Evolutionary conservation across 2,888 invertebrate genomes (phyloP).

Genomic region (Tyria jacobaeae): DNA sequence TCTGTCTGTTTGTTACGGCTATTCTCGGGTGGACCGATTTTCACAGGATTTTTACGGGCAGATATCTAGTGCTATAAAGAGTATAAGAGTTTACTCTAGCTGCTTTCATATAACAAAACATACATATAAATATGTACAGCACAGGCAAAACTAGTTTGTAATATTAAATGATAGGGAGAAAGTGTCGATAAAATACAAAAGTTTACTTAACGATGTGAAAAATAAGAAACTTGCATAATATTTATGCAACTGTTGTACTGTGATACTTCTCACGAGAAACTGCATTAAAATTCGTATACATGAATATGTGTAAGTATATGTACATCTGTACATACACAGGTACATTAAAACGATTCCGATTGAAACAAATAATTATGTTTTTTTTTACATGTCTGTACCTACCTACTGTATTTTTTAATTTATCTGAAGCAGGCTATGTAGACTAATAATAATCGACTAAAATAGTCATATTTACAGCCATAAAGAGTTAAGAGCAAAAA

Average conservation of each 20-base stretch:
- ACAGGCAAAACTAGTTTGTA: too few relatives aligned
- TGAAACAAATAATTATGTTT: neutral
- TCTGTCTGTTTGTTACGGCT: too few relatives aligned
- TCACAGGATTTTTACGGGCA: too few relatives aligned
- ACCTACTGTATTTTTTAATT: neutral
- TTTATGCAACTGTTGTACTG: neutral
- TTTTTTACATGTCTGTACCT: too few relatives aligned
- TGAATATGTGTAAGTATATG: too few relatives aligned
- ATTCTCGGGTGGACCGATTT: too few relatives aligned
- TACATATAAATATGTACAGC: too few relatives aligned
- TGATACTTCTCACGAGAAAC: neutral
- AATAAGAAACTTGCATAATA: neutral
- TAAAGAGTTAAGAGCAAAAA: too few relatives aligned
- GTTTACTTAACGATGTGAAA: neutral
- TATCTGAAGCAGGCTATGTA: neutral
- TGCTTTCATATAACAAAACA: too few relatives aligned
- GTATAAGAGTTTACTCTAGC: too few relatives aligned
- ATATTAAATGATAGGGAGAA: slow-evolving; percentile 3
- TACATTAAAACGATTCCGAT: neutral
- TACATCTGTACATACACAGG: neutral
- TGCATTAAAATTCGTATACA: neutral
- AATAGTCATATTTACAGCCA: slow-evolving; percentile 22
- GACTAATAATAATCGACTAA: slow-evolving; percentile 23
- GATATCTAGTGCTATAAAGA: too few relatives aligned
- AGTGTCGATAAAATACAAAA: slow-evolving; percentile 2